Percentiles rank a stretch among this genome's conserved stretches.
Evolutionary conservation across 1,140 invertebrate species (phyloP).

Genomic region (Caenorhabditis briggsae): DNA sequence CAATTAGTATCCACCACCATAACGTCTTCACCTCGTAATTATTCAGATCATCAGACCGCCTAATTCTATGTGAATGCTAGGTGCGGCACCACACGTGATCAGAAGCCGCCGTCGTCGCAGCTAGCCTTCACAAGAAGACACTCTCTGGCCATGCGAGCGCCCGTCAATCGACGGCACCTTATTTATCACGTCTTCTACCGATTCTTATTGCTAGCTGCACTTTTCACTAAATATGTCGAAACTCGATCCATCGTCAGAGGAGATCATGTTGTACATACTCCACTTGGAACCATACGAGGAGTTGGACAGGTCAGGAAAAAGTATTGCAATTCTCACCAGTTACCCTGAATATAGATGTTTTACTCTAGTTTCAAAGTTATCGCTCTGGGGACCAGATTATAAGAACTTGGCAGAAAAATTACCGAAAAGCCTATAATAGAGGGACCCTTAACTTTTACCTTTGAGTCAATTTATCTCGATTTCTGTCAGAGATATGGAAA

Average conservation of each 20-base stretch:
- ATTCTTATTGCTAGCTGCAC: neutral
- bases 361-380: no score
- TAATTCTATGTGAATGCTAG: conserved; percentile 46
- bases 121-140: conserved; percentile 40
- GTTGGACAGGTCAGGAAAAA: conserved; percentile 61
- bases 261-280: conserved; percentile 67
- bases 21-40: neutral
- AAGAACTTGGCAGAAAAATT: no score
- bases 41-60: conserved; percentile 23
- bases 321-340: neutral
- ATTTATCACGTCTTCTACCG: conserved; percentile 41
- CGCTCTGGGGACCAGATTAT: no score
- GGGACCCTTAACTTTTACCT: no score
- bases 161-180: conserved; percentile 44
- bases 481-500: no score
- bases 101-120: conserved; percentile 46
- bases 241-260: conserved; percentile 12
- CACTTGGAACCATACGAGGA: conserved; percentile 70
- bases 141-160: conserved; percentile 45
- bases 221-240: neutral
- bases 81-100: conserved; percentile 36
- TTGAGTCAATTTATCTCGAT: no score
- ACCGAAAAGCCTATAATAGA: no score
- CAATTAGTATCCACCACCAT: neutral
- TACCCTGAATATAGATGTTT: neutral